Base-by-base conservation (phyloP, 2,113 vertebrate species). In the Hippopotamus amphibius region DNA sequence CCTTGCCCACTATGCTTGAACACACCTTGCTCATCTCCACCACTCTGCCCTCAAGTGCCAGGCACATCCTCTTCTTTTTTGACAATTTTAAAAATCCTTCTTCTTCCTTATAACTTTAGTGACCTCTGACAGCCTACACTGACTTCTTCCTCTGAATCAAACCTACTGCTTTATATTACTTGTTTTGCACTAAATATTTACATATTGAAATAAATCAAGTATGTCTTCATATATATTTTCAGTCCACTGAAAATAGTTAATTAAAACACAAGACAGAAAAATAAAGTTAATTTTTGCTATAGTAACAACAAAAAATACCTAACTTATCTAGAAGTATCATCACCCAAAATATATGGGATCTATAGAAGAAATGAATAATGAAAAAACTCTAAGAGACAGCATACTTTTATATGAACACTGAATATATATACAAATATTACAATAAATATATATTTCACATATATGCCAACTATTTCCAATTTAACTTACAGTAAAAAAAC, bases 141-240 rank as follows among this genome's bases (percentile, higher is more conserved):
- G 37, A 66, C 55, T 72, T 68, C 22, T 68, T 90, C 48, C 46
- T 81, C 63, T 94, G 79, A 92, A 86, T 69, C 26, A 88, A 95
- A 89, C 21, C 24, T 82, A 94, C 53, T 92, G 2, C 9, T 79
- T 79, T 93, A 41, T 0, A 74, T 83, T 76, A 94, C 37, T 81
- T 9, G 17, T 93, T 90, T 96, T 96, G 8, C 24, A 77, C 5
- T 89, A 74, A 55, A 74, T 46, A 46, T n/a, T 81, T 41, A 89
- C 11, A 74, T 26, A 16, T 26, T n/a, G 7, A 97, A 93, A 82
- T 59, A 92, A 74, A 80, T 16, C 33, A 91, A 79, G 13, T 79
- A 84, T 66, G 72, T 81, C 33, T 91, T 81, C 15, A 96, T 88
- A 84, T 79, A 83, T 16, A 79, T 93, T 97, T 92, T 90, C 33